Base-by-base conservation (phyloP, 2,113 vertebrate species). In the Limnothrissa miodon region DNA sequence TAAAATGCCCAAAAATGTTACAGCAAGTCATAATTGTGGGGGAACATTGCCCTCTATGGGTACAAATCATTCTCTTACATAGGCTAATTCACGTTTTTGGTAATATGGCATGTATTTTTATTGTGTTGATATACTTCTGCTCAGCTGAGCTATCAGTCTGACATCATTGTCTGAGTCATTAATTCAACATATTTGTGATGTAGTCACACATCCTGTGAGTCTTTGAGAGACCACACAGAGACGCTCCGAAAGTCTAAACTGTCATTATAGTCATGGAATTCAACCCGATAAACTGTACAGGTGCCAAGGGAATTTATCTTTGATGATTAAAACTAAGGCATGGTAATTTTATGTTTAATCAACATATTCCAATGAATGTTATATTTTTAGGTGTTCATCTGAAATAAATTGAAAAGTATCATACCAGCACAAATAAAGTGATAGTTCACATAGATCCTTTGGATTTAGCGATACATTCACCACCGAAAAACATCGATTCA, bases 31-130 rank as follows among this genome's bases (percentile, higher is more conserved):
- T 2, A 78, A 83, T 33, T 83, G 78, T 84, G 78, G 86, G 80
- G 11, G 82, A 51, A 83, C 90, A 88, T 56, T 91, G 92, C 90
- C 84, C 90, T 90, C 93, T 91, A 79, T 83, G 88, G 93, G 91
- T 78, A 70, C 70, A 66, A 84, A 29, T 21, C 36, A 87, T 83
- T 82, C 36, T 19, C 9, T 66, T 36, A 78, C 19, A 70, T 70
- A n/a, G n/a, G n/a, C n/a, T n/a, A 36, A 70, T 70, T 42, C 45
- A 33, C 53, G 33, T 33, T 29, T 78, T 48, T 45, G 33, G 6
- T 82, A 5, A 59, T 33, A 15, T 59, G 53, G 5, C 53, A n/a
- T 82, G 83, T 85, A 25, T 62, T 13, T 45, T 83, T 79, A 7
- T 80, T 45, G 6, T 19, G 1, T 45, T 29, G 6, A 56, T 56